A percentile compares a stretch with the other conserved stretches of the same genome.
These are phyloP conservation scores for Lophochroa leadbeateri DNA, from an alignment of 2,113 vertebrate species.

Conservation along the genomic window DNA sequence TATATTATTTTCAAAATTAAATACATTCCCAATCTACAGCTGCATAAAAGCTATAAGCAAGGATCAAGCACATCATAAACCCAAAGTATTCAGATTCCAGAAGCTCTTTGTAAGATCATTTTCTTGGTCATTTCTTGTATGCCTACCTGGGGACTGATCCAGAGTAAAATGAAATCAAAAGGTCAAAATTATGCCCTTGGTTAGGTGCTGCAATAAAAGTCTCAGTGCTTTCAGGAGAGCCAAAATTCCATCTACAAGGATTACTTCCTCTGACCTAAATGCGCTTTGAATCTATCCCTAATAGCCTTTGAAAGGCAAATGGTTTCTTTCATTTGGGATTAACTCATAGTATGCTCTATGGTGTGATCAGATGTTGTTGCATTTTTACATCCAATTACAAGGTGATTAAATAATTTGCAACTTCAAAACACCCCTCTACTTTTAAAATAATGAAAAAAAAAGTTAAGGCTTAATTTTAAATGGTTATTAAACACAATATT, in stretches of 20 bases:
- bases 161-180: neutral
- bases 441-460: neutral
- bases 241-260: constrained; percentile 47
- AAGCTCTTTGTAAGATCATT: neutral
- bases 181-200: neutral
- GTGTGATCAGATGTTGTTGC: neutral
- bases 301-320: constrained; percentile 50
- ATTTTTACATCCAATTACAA: neutral
- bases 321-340: constrained; percentile 48
- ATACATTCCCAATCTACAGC: neutral
- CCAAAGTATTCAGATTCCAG: neutral
- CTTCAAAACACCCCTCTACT: neutral
- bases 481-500: neutral
- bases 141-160: neutral
- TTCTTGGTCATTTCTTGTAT: neutral
- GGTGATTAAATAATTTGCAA: constrained; percentile 2
- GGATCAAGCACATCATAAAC: neutral
- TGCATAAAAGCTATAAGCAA: neutral
- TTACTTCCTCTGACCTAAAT: constrained; percentile 65
- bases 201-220: neutral
- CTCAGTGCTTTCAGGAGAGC: neutral
- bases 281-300: constrained; percentile 50
- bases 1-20: neutral
- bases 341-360: neutral
- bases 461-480: neutral